Conservation (phyloP, 2,113 vertebrate genomes). For the Hirundichthys speculiger region DNA sequence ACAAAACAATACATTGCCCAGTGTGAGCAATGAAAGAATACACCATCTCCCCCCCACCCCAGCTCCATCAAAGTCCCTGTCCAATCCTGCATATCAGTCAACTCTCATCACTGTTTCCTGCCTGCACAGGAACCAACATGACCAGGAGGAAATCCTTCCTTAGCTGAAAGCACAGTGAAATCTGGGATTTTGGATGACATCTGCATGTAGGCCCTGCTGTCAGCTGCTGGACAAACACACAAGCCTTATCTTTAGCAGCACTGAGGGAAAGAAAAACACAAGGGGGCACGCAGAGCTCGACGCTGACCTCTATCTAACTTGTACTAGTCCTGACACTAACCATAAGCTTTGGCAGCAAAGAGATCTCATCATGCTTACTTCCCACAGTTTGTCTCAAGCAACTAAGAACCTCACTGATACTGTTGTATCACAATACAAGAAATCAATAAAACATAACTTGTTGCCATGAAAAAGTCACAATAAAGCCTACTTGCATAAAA, state of each 20-base stretch:
- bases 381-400: background rate
- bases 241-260: conserved; percentile 68
- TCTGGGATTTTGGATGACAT: conserved; percentile 38
- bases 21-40: conserved; percentile 11
- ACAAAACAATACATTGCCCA: too few relatives aligned
- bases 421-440: background rate
- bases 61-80: conserved; percentile 19
- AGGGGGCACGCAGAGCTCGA: conserved; percentile 26
- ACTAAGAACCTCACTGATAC: background rate
- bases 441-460: conserved; percentile 31
- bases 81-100: conserved; percentile 32
- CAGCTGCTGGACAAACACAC: conserved; percentile 69
- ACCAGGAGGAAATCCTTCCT: conserved; percentile 78
- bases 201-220: conserved; percentile 38
- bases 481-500: background rate
- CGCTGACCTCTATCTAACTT: conserved; percentile 49
- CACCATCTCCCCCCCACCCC: background rate
- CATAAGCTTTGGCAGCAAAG: conserved; percentile 35
- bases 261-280: conserved; percentile 59
- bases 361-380: background rate
- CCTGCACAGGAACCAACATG: conserved; percentile 76
- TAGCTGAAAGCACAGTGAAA: conserved; percentile 65
- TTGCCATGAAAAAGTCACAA: conserved; percentile 9
- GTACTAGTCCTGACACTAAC: conserved; percentile 68
- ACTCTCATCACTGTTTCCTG: conserved; percentile 74